These are phyloP conservation scores for Lepidurus arcticus DNA, from an alignment of 1,140 invertebrate species.

Conservation along the genomic window DNA sequence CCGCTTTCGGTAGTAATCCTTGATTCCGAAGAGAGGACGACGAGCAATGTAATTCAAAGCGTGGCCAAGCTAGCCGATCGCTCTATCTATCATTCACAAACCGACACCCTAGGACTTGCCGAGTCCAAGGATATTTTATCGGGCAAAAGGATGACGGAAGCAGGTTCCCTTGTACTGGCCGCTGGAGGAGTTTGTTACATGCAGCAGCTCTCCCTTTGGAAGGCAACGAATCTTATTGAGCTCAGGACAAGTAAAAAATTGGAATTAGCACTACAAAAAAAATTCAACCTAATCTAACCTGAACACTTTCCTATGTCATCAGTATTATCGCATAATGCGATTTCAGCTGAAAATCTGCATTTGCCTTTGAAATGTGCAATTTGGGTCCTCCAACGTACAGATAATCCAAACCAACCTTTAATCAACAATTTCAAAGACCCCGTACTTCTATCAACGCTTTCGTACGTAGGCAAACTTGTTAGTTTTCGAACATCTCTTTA, in stretches of 20 bases:
- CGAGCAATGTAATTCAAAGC: background rate
- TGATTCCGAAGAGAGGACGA: background rate
- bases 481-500: background rate
- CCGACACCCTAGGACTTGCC: background rate
- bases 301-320: too few species aligned
- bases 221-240: background rate
- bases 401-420: background rate
- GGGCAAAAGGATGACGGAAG: background rate
- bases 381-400: background rate
- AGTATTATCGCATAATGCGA: background rate
- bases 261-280: background rate
- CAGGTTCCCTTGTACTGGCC: background rate
- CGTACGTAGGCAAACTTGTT: background rate
- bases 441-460: background rate
- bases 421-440: background rate
- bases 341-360: background rate
- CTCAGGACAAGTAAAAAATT: background rate
- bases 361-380: background rate
- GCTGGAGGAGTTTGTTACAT: conserved; percentile 3
- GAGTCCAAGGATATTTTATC: background rate
- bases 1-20: background rate
- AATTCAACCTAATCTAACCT: background rate
- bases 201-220: background rate
- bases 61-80: background rate
- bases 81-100: background rate